Conservation (phyloP, 2,888 invertebrate species). For the Priocnemis perturbator region DNA sequence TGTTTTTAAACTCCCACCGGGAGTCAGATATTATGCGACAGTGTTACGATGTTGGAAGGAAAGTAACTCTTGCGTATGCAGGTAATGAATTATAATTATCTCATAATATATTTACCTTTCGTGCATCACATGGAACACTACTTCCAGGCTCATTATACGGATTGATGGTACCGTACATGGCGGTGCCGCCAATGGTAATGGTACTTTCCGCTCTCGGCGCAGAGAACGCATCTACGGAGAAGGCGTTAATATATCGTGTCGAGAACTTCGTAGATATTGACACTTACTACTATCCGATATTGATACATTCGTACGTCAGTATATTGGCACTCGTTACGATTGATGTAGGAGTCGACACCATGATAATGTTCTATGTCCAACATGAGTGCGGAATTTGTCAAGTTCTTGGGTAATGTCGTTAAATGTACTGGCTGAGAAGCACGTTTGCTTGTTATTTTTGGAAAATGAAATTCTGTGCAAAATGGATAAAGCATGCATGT, state of each 20-base stretch:
- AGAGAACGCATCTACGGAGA: slow-evolving; percentile 30
- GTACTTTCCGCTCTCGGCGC: slow-evolving; percentile 27
- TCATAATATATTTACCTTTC: too few species aligned
- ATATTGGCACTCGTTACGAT: slow-evolving; percentile 36
- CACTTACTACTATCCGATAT: slow-evolving; percentile 38
- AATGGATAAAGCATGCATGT: too few species aligned
- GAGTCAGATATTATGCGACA: slow-evolving; percentile 32
- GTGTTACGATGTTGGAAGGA: slow-evolving; percentile 37
- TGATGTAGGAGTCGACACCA: slow-evolving; percentile 40
- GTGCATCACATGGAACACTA: not conserved
- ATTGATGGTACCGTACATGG: slow-evolving; percentile 40
- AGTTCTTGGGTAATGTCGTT: slow-evolving; percentile 43
- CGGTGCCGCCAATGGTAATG: slow-evolving; percentile 34
- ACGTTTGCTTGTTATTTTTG: too few species aligned
- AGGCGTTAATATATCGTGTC: slow-evolving; percentile 33
- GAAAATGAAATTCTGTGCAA: too few species aligned
- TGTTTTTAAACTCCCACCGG: slow-evolving; percentile 13
- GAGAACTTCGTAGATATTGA: slow-evolving; percentile 44
- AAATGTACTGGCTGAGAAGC: too few species aligned
- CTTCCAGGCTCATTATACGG: slow-evolving; percentile 37
- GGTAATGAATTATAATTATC: slow-evolving; percentile 30
- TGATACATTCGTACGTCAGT: slow-evolving; percentile 41
- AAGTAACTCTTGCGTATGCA: slow-evolving; percentile 29
- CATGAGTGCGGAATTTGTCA: slow-evolving; percentile 48
- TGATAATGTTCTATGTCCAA: slow-evolving; percentile 36